phyloP scores from a whole-genome alignment of 2,797 vertebrate species.

The Acanthurus leucopareius region DNA sequence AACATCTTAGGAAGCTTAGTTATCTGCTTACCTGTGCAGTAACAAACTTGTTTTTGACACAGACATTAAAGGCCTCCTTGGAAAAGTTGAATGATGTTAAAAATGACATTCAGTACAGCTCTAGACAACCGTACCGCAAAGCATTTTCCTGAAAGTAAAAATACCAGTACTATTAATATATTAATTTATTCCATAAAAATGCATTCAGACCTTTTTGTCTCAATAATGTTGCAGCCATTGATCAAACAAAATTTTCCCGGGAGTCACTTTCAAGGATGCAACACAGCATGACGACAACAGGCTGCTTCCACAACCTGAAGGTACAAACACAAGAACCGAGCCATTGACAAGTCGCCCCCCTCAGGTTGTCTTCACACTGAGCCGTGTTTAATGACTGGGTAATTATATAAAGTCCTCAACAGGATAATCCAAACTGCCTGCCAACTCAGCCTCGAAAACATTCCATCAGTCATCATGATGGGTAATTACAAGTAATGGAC shows the following conservation, averaged over 20 bases:
- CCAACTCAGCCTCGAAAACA: slow-evolving; percentile 76
- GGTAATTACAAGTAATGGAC: slow-evolving; percentile 83
- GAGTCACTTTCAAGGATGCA: slow-evolving; percentile 27
- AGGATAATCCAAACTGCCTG: slow-evolving; percentile 73
- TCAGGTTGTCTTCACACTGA: slow-evolving; percentile 62
- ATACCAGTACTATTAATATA: no score
- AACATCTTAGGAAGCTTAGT: no score
- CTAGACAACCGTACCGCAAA: background rate
- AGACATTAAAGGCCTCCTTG: no score
- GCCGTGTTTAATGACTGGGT: slow-evolving; percentile 73
- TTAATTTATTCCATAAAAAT: background rate
- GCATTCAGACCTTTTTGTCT: background rate
- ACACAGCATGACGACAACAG: slow-evolving; percentile 25
- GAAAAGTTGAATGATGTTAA: no score
- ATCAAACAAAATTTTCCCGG: slow-evolving; percentile 14
- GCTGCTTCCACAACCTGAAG: slow-evolving; percentile 22
- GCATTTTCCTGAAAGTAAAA: background rate
- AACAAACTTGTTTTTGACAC: no score
- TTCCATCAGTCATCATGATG: slow-evolving; percentile 80
- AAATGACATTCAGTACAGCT: no score
- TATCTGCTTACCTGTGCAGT: no score
- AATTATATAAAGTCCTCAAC: slow-evolving; percentile 78
- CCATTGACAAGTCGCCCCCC: slow-evolving; percentile 40
- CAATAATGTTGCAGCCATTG: background rate
- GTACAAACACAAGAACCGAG: slow-evolving; percentile 31